Percentiles rank a stretch among this genome's conserved stretches.
Evolutionary conservation across 2,797 vertebrate genomes (phyloP).

Genomic region (Alectoris magna): DNA sequence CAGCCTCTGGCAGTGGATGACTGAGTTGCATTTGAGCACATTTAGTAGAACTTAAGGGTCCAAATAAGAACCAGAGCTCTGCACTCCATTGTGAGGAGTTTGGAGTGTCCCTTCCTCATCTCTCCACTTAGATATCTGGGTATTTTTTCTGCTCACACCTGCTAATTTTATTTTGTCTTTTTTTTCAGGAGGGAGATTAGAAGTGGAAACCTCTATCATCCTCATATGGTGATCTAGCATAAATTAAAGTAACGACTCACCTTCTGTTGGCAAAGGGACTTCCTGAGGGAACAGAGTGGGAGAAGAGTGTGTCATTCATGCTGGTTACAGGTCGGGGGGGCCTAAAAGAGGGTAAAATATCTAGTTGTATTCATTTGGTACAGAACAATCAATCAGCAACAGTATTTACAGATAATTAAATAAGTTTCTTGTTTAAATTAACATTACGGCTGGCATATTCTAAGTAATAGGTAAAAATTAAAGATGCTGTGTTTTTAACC

Average conservation of each 20-base stretch:
- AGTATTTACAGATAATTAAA: neutral
- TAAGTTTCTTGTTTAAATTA: neutral
- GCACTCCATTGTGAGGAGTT: neutral
- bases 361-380: neutral
- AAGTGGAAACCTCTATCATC: neutral
- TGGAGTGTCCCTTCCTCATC: neutral
- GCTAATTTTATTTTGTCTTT: neutral
- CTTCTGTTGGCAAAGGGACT: constrained; percentile 96
- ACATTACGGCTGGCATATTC: neutral
- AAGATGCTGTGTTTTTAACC: neutral
- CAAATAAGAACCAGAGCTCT: neutral
- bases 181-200: neutral
- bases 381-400: neutral
- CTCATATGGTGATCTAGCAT: neutral
- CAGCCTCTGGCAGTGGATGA: neutral
- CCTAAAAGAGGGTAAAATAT: constrained; percentile 79
- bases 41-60: neutral
- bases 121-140: neutral
- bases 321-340: constrained; percentile 95
- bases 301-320: constrained; percentile 93
- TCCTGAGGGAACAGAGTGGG: constrained; percentile 98
- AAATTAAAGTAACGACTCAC: constrained; percentile 81
- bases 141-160: neutral
- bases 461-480: neutral
- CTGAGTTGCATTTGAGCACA: neutral